Evolutionary conservation across 1,140 invertebrate species (phyloP).

Genomic region (Drosophila ercepeae): DNA sequence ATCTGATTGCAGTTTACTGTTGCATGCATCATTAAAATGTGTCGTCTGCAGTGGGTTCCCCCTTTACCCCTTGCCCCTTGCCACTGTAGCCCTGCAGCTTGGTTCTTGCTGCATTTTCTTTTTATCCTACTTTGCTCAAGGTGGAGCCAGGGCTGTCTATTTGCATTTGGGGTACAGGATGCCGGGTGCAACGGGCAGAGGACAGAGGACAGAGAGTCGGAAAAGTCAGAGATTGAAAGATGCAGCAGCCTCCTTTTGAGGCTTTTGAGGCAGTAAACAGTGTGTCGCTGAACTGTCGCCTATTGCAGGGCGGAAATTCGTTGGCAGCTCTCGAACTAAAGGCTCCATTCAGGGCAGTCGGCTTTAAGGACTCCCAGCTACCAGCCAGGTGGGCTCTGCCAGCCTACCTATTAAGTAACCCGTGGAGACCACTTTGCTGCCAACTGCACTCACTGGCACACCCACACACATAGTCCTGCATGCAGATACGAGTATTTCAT

Average conservation of each 20-base stretch:
- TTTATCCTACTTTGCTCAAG: slow-evolving; percentile 77
- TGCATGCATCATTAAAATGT: slow-evolving; percentile 82
- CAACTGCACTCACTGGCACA: slow-evolving; percentile 39
- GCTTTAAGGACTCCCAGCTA: neutral
- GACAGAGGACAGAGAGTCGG: neutral
- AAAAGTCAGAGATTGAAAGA: slow-evolving; percentile 59
- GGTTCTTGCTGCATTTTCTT: slow-evolving; percentile 64
- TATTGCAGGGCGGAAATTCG: neutral
- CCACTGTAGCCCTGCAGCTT: slow-evolving; percentile 19
- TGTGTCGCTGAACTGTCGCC: slow-evolving; percentile 69
- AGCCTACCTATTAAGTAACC: slow-evolving; percentile 56
- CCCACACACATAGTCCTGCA: slow-evolving; percentile 23
- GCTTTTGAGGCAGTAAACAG: slow-evolving; percentile 38
- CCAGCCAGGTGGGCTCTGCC: slow-evolving; percentile 21
- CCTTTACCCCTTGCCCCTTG: neutral
- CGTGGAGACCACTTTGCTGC: slow-evolving; percentile 47
- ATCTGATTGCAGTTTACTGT: slow-evolving; percentile 82
- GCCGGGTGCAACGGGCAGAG: neutral
- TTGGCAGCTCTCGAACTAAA: slow-evolving; percentile 4
- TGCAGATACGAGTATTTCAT: slow-evolving; percentile 41
- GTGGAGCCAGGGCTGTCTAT: slow-evolving; percentile 54
- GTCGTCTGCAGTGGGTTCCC: slow-evolving; percentile 56
- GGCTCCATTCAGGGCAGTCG: neutral
- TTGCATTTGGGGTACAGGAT: slow-evolving; percentile 49
- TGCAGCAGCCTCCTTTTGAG: slow-evolving; percentile 36